Percentiles rank a stretch among this genome's conserved stretches.
Evolutionary conservation across 2,797 vertebrate species (phyloP).

Genomic region (Neoniphon sammara): DNA sequence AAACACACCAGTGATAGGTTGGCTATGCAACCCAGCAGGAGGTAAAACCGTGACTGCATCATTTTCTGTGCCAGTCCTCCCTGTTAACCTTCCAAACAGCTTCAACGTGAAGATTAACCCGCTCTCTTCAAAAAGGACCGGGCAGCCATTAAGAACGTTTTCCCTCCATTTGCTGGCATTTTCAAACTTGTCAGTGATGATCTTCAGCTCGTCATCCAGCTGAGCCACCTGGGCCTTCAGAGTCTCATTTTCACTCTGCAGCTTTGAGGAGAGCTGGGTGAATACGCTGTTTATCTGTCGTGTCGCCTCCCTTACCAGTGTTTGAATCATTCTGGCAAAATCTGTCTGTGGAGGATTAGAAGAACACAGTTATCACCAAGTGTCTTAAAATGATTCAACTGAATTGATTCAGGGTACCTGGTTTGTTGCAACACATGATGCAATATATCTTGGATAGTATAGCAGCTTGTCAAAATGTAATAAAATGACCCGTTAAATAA

Average conservation of each 20-base stretch:
- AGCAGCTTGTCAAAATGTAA: no score
- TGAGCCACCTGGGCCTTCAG: conserved; percentile 41
- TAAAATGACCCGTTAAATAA: no score
- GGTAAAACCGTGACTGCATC: not conserved
- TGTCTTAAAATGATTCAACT: no score
- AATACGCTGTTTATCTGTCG: conserved; percentile 69
- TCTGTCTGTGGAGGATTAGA: conserved; percentile 42
- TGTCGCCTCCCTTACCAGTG: conserved; percentile 61
- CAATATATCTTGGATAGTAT: no score
- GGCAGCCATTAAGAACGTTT: conserved; percentile 67
- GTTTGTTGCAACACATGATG: no score
- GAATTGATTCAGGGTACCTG: not conserved
- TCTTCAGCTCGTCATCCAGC: conserved; percentile 61
- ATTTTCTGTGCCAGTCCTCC: not conserved
- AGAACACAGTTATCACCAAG: not conserved
- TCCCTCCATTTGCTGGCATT: conserved; percentile 63
- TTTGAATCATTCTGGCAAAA: conserved; percentile 20
- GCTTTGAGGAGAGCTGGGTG: conserved; percentile 53
- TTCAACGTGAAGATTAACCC: conserved; percentile 62
- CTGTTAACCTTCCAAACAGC: conserved; percentile 48
- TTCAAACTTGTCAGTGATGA: conserved; percentile 9
- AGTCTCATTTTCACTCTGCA: conserved; percentile 44
- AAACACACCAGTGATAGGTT: not conserved
- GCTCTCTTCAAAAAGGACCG: conserved; percentile 66
- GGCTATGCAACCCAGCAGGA: not conserved